Evolutionary conservation across 1,140 invertebrate genomes (phyloP).

Genomic region (Frieseomelitta varia): DNA sequence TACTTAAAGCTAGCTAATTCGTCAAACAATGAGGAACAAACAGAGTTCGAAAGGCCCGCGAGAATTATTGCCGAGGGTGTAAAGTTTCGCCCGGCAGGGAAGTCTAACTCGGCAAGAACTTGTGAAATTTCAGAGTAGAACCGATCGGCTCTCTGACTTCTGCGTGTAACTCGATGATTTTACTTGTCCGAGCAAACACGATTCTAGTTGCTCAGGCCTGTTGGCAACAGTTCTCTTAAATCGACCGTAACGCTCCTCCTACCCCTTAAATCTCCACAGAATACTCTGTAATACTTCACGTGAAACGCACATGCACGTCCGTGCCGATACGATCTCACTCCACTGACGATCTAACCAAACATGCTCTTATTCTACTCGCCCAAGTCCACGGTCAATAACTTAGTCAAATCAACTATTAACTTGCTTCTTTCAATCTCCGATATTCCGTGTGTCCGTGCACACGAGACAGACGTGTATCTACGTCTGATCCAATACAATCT

Average conservation of each 20-base stretch:
- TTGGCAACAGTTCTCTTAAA: neutral
- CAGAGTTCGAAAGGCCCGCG: no score
- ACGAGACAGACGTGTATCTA: neutral
- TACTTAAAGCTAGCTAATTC: no score
- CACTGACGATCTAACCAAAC: neutral
- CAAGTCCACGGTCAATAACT: neutral
- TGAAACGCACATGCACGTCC: neutral
- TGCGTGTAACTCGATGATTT: neutral
- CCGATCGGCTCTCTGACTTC: neutral
- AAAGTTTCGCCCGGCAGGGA: neutral
- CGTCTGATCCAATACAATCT: neutral
- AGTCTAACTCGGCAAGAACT: neutral
- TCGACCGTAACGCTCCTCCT: neutral
- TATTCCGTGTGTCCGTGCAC: neutral
- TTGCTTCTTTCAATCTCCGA: neutral
- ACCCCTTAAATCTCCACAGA: neutral
- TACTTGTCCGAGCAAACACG: neutral
- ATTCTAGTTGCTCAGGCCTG: neutral
- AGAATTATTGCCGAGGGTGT: neutral
- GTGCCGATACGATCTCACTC: neutral
- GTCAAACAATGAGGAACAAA: no score
- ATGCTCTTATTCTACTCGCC: neutral
- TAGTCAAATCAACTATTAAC: neutral
- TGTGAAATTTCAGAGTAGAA: neutral
- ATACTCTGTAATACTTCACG: neutral